Conservation (phyloP, 2,113 vertebrate genomes). For the Dascyllus trimaculatus region DNA sequence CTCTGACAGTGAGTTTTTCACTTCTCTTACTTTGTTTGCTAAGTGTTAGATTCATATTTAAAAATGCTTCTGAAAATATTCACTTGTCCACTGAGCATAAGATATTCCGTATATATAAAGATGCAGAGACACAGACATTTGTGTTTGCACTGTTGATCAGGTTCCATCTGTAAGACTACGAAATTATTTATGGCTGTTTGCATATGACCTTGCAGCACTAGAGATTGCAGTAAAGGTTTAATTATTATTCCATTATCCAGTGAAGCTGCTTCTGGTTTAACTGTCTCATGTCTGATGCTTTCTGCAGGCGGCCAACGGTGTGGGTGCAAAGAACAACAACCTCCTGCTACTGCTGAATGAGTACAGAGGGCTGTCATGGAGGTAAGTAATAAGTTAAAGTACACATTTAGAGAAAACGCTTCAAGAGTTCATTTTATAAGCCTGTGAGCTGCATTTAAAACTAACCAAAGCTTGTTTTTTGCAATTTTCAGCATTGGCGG, state of each 20-base stretch:
- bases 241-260: neutral
- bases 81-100: no score
- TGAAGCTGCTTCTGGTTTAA: neutral
- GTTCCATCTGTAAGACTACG: no score
- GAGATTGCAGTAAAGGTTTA: neutral
- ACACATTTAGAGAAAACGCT: neutral
- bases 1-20: conserved; percentile 89
- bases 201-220: neutral
- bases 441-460: neutral
- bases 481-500: conserved; percentile 89
- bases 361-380: conserved; percentile 92
- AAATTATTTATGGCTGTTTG: neutral
- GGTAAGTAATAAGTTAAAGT: conserved; percentile 78
- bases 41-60: no score
- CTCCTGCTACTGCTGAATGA: conserved; percentile 83
- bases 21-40: neutral
- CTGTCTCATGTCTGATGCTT: conserved; percentile 20
- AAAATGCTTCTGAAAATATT: no score
- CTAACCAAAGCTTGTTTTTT: conserved; percentile 22
- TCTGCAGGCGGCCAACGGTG: conserved; percentile 90
- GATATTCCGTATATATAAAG: neutral
- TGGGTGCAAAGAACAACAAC: conserved; percentile 82
- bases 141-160: neutral
- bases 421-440: neutral
- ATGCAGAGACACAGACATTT: neutral